These are phyloP conservation scores for Cinclus cinclus DNA, from an alignment of 2,113 vertebrate species.

Conservation along the genomic window DNA sequence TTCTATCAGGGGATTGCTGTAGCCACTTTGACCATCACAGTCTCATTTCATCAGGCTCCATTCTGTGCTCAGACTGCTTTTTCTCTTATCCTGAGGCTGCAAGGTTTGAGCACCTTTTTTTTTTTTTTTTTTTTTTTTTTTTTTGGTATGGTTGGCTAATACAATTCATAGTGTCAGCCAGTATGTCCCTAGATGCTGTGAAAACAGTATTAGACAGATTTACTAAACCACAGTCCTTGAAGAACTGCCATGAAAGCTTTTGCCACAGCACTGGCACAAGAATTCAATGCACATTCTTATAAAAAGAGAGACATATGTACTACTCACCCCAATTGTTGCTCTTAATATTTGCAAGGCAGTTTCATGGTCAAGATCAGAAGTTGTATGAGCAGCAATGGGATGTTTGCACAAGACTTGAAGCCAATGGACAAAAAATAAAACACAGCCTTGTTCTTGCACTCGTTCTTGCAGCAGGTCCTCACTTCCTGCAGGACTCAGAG, in stretches of 20 bases:
- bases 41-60: neutral
- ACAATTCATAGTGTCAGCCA: neutral
- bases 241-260: neutral
- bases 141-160: neutral
- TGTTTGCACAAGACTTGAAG: neutral
- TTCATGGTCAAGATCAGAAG: neutral
- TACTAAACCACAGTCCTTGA: neutral
- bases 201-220: neutral
- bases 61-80: neutral
- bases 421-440: neutral
- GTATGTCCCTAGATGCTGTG: neutral
- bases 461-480: neutral
- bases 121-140: neutral
- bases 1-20: neutral
- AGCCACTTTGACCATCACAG: neutral
- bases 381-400: neutral
- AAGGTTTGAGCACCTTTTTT: neutral
- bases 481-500: neutral
- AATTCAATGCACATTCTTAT: neutral
- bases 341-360: neutral
- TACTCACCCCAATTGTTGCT: neutral
- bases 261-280: neutral
- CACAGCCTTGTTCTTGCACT: neutral
- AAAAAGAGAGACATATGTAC: neutral
- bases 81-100: neutral